Evolutionary conservation across 1,140 invertebrate species (phyloP).

Genomic region (Gryllus bimaculatus): DNA sequence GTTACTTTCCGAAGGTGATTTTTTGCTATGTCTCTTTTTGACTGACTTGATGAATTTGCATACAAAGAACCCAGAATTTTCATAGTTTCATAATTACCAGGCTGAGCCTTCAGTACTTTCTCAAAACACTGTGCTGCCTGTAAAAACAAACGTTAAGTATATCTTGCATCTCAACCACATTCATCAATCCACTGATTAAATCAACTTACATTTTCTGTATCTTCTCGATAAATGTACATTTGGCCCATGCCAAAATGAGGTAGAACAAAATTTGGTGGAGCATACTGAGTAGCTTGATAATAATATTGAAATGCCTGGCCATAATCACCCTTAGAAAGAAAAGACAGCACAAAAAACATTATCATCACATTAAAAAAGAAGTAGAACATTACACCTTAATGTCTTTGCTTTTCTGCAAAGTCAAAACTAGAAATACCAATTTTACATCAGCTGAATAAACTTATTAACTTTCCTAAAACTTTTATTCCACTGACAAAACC

Average conservation of each 20-base stretch:
- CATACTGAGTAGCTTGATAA: constrained; percentile 98
- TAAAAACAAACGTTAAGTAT: background rate
- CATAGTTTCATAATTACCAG: constrained; percentile 98
- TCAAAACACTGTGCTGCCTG: constrained; percentile 97
- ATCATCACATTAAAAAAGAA: background rate
- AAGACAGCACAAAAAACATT: background rate
- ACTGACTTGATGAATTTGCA: constrained; percentile 79
- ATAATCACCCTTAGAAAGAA: constrained; percentile 63
- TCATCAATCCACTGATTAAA: background rate
- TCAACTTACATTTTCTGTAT: constrained; percentile 83
- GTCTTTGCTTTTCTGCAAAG: background rate
- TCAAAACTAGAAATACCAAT: background rate
- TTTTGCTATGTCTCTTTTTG: constrained; percentile 86
- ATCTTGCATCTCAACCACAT: background rate
- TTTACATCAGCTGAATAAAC: background rate
- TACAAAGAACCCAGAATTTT: constrained; percentile 97
- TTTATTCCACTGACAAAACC: too few relatives aligned
- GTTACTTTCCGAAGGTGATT: constrained; percentile 87
- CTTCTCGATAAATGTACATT: constrained; percentile 97
- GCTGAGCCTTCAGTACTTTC: constrained; percentile 93
- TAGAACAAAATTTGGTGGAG: constrained; percentile 86
- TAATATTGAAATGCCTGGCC: constrained; percentile 99
- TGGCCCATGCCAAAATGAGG: constrained; percentile 97
- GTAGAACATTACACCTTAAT: background rate
- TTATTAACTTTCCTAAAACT: too few relatives aligned